Base-by-base conservation (phyloP, 1,140 invertebrate genomes). In the Hypothenemus hampei region DNA sequence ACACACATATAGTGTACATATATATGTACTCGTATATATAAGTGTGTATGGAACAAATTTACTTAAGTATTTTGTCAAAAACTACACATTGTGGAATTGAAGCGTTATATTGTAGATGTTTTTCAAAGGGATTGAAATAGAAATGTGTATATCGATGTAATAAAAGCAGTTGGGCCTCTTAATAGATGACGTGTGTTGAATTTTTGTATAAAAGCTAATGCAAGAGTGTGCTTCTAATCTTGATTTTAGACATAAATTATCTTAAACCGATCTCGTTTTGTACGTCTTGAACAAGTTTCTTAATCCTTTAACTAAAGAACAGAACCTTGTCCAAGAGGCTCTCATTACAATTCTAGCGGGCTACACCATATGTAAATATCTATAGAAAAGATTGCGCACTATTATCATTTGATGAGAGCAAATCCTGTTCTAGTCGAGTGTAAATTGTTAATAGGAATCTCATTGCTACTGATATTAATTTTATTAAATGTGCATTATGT, bases 391-490 rank as follows among this genome's bases (percentile, higher is more conserved):
- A 18, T 31, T 18, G 16, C 26, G 49, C 51, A 54, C 51, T 15
- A 35, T 44, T 35, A 26, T 46, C 15, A 33, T 54, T 54, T 54
- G 40, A 43, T 23, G 33, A 54, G 51, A 54, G 51, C 51, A 61
- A 68, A 64, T 65, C 55, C 60, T 62, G 62, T 69, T 69, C 67
- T 67, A 68, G 67, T 68, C 66, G 65, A 63, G 56, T 68, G 67
- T 68, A 69, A 63, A 69, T 68, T 68, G 50, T 60, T n/a, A n/a
- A n/a, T 68, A 66, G 60, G 59, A 66, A 66, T 66, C 60, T 59
- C 63, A 62, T 66, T n/a, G 58, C 44, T 65, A 65, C 56, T 65
- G 58, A 66, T 66, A 66, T 63, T 63, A 59, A 65, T 60, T 65
- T 65, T 61, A 62, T 57, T 33, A 63, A 64, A 57, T 65, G 62